Percentiles rank a stretch among this genome's conserved stretches.
Conservation (phyloP, 2,797 vertebrate genomes). For the Anas bernieri region DNA sequence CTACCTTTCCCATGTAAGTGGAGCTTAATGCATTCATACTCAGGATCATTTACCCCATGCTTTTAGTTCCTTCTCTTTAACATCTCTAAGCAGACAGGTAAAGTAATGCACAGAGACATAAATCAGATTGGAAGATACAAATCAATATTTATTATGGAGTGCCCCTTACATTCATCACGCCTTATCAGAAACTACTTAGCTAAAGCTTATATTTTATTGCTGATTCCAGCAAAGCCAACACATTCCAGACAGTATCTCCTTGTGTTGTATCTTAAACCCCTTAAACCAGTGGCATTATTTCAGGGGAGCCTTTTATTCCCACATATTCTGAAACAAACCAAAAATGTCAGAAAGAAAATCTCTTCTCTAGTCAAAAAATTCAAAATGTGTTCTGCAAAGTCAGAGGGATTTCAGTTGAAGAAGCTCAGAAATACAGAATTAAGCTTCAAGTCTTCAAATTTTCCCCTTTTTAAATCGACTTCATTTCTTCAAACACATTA, state of each 20-base stretch:
- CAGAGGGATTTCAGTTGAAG: background rate
- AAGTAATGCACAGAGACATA: slow-evolving; percentile 48
- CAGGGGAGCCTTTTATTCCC: background rate
- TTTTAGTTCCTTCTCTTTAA: slow-evolving; percentile 54
- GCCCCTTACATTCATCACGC: slow-evolving; percentile 36
- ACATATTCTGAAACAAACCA: background rate
- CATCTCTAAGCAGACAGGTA: slow-evolving; percentile 51
- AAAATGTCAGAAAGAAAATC: background rate
- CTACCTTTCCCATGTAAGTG: background rate
- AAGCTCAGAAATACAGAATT: background rate
- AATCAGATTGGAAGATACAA: slow-evolving; percentile 58
- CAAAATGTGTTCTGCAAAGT: background rate
- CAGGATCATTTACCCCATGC: background rate
- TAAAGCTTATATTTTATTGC: slow-evolving; percentile 53
- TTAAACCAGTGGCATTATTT: background rate
- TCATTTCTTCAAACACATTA: background rate
- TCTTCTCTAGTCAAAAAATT: background rate
- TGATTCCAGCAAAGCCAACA: slow-evolving; percentile 46
- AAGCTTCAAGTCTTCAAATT: background rate
- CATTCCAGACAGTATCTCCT: background rate
- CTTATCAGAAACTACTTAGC: slow-evolving; percentile 62
- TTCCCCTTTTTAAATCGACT: background rate
- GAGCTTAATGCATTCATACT: slow-evolving; percentile 44
- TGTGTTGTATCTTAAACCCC: background rate
- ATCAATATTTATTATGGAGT: slow-evolving; percentile 64